Percentiles rank a stretch among this genome's conserved stretches.
phyloP scores from a whole-genome alignment of 92 coral and sea anemone species.

The Virgularia gustaviana region DNA sequence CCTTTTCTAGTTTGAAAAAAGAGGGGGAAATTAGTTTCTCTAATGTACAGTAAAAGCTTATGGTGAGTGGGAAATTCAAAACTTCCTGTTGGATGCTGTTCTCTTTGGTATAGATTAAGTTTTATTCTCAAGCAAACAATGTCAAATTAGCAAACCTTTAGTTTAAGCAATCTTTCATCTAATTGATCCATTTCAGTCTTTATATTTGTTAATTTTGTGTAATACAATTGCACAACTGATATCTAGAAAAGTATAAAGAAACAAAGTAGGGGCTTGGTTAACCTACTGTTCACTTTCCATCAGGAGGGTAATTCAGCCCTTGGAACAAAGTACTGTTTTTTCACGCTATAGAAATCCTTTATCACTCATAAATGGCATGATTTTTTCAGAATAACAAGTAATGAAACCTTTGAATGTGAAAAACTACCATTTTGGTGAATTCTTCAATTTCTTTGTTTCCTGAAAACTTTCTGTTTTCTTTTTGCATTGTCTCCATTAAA shows the following conservation, averaged over 20 bases:
- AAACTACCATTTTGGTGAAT: conserved; percentile 65
- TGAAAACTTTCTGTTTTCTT: conserved; percentile 89
- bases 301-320: too few species aligned
- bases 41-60: too few species aligned
- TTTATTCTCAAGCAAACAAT: not conserved
- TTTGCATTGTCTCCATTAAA: conserved; percentile 93
- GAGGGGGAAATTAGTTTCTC: too few species aligned
- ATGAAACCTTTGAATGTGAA: not conserved
- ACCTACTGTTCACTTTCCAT: too few species aligned
- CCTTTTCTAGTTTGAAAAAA: conserved; percentile 51
- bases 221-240: conserved; percentile 69
- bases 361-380: too few species aligned
- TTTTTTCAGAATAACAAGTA: too few species aligned
- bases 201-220: conserved; percentile 68
- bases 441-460: conserved; percentile 80
- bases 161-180: conserved; percentile 73
- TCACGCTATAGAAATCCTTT: too few species aligned
- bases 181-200: conserved; percentile 75
- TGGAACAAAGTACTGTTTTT: too few species aligned
- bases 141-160: conserved; percentile 57
- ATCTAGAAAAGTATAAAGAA: conserved; percentile 48
- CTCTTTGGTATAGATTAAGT: too few species aligned
- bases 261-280: too few species aligned
- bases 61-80: too few species aligned
- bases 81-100: too few species aligned